Evolutionary conservation across 2,888 invertebrate species (phyloP).

Genomic region (Drosophila hamatofila): DNA sequence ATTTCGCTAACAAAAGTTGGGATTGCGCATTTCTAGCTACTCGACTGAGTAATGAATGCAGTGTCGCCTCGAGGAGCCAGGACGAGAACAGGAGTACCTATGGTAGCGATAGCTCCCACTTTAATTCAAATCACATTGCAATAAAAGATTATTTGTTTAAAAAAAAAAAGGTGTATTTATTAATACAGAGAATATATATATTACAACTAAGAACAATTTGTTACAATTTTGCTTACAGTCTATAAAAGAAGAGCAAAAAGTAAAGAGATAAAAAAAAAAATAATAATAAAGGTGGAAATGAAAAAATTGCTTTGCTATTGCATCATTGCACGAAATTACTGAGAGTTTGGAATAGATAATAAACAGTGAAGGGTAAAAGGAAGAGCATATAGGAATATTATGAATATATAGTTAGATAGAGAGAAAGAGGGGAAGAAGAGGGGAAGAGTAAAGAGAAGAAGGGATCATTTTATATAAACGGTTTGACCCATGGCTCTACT

Average conservation of each 20-base stretch:
- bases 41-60: constrained; percentile 54
- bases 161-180: constrained; percentile 70
- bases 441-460: background rate
- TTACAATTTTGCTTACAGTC: constrained; percentile 70
- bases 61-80: background rate
- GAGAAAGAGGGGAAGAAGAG: background rate
- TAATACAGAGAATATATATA: constrained; percentile 58
- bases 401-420: background rate
- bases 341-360: constrained; percentile 14
- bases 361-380: background rate
- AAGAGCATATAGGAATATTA: background rate
- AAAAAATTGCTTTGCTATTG: constrained; percentile 43
- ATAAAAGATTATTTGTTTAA: constrained; percentile 5
- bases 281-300: constrained; percentile 7
- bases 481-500: constrained; percentile 24
- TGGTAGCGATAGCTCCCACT: background rate
- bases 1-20: constrained; percentile 66
- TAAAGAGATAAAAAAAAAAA: constrained; percentile 6
- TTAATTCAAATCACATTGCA: background rate
- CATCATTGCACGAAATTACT: constrained; percentile 42
- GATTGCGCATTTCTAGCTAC: constrained; percentile 26
- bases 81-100: too few relatives aligned
- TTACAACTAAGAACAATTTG: constrained; percentile 70
- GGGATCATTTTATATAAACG: constrained; percentile 2
- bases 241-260: constrained; percentile 38